phyloP scores from a whole-genome alignment of 2,888 invertebrate species.

The Volucella zonaria region DNA sequence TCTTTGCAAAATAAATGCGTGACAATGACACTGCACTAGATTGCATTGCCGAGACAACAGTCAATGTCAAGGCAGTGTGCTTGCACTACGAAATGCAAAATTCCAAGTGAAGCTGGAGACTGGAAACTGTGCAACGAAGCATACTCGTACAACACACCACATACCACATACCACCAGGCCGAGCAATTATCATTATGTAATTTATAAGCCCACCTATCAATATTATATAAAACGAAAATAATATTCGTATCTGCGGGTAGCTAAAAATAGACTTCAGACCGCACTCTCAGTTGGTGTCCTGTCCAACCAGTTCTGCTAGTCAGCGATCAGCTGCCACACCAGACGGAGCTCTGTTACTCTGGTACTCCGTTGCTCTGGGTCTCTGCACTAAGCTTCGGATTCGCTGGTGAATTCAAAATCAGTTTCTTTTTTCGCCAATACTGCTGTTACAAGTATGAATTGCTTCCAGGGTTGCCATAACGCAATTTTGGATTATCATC shows the following conservation, averaged over 20 bases:
- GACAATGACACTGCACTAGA: slow-evolving; percentile 68
- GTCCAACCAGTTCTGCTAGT: slow-evolving; percentile 43
- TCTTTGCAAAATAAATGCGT: slow-evolving; percentile 43
- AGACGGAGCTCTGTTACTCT: background rate
- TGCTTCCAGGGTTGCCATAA: no score
- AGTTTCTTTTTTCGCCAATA: slow-evolving; percentile 16
- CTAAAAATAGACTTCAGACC: slow-evolving; percentile 57
- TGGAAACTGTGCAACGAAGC: slow-evolving; percentile 7
- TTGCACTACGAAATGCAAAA: slow-evolving; percentile 18
- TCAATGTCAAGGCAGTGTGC: slow-evolving; percentile 59
- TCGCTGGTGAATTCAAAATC: slow-evolving; percentile 52
- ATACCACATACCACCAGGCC: slow-evolving; percentile 6
- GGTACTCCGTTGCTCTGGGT: background rate
- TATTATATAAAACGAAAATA: slow-evolving; percentile 61
- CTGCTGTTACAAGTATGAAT: no score
- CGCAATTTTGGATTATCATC: no score
- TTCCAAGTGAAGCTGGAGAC: slow-evolving; percentile 1
- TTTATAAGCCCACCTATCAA: slow-evolving; percentile 66
- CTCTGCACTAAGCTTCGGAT: background rate
- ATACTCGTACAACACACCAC: background rate
- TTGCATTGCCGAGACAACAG: slow-evolving; percentile 25
- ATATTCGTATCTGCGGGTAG: slow-evolving; percentile 34
- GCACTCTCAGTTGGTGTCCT: slow-evolving; percentile 43
- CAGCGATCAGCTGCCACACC: slow-evolving; percentile 62
- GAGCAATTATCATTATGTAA: slow-evolving; percentile 66